Evolutionary conservation across 1,140 invertebrate species (phyloP), one percentile per base, ranked within the genome.

Genomic region (Thaumetopoea pityocampa): DNA sequence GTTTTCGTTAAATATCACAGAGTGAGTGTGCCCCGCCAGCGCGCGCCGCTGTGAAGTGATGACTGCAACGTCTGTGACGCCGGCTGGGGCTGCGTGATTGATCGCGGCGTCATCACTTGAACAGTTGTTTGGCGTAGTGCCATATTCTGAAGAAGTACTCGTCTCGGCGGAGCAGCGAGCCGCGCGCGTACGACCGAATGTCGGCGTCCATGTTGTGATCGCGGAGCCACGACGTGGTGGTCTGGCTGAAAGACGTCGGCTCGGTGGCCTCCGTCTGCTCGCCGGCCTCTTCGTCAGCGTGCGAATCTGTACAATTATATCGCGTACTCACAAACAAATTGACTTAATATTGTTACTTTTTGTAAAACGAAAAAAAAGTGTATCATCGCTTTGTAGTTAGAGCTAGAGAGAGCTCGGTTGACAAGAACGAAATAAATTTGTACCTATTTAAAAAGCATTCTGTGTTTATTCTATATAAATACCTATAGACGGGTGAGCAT

Each of bases 131-230:
- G 33, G 93, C 92, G 60, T 94, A 93, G 78, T 92, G 91, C 93
- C 93, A 96, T 79, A 97, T 93, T 47, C 93, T 89, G 90, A 97
- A 97, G 90, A 97, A 97, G 85, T 97, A 97, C 86, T 97, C 96
- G 67, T 96, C 94, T 62, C 91, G 89, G 46, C 93, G 87, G 5
- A 96, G 86, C 8, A 97, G 86, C 33, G 91, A 91, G 22, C 92
- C 92, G 47, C 92, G 90, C 1, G 95, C 92, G 79, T 97, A 97
- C 15, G 93, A 93, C 47, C 91, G 89, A 53, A 97, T 96, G 58
- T 96, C 94, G 0, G 95, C 95, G 74, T 97, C 95, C 93, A 97
- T 96, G 52, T 94, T 93, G 55, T 94, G 91, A 44, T 96, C 94
- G 26, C 93, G 87, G 66, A 97, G 87, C 96, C 96, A 97, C 0